These are phyloP conservation scores for Girardinichthys multiradiatus DNA, from an alignment of 2,113 vertebrate species.

Conservation along the genomic window DNA sequence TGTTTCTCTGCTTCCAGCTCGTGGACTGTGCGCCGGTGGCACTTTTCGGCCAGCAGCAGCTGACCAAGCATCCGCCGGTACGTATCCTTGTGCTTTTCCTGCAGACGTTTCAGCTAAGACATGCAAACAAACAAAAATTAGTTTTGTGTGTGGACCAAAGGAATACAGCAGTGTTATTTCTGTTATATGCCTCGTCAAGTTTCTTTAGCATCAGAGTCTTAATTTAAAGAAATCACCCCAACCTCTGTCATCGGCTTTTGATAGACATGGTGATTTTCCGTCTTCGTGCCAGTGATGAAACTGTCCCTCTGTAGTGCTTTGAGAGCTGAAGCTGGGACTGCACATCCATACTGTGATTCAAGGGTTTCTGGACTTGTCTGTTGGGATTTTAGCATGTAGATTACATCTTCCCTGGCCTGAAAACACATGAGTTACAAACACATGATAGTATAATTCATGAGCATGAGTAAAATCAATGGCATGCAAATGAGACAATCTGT, in stretches of 20 bases:
- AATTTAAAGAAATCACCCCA: slow-evolving; percentile 6
- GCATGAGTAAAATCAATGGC: neutral
- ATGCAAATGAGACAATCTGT: neutral
- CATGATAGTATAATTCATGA: neutral
- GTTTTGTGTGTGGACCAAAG: neutral
- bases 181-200: neutral
- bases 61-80: slow-evolving; percentile 97
- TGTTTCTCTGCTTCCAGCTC: slow-evolving; percentile 94
- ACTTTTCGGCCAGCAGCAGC: slow-evolving; percentile 93
- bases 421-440: slow-evolving; percentile 15
- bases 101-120: slow-evolving; percentile 90
- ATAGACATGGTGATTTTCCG: slow-evolving; percentile 85
- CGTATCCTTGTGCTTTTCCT: slow-evolving; percentile 94
- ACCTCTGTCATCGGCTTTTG: slow-evolving; percentile 96
- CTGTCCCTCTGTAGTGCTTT: slow-evolving; percentile 89
- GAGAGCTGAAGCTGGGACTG: slow-evolving; percentile 85
- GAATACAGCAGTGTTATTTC: neutral
- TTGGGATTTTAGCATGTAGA: slow-evolving; percentile 90
- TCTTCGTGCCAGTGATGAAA: slow-evolving; percentile 82
- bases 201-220: neutral
- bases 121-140: neutral
- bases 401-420: slow-evolving; percentile 95
- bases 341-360: slow-evolving; percentile 89
- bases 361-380: slow-evolving; percentile 84
- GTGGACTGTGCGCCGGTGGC: slow-evolving; percentile 91